These are phyloP conservation scores for Hirtodrosophila confusa DNA, from an alignment of 2,888 invertebrate species.

Conservation along the genomic window DNA sequence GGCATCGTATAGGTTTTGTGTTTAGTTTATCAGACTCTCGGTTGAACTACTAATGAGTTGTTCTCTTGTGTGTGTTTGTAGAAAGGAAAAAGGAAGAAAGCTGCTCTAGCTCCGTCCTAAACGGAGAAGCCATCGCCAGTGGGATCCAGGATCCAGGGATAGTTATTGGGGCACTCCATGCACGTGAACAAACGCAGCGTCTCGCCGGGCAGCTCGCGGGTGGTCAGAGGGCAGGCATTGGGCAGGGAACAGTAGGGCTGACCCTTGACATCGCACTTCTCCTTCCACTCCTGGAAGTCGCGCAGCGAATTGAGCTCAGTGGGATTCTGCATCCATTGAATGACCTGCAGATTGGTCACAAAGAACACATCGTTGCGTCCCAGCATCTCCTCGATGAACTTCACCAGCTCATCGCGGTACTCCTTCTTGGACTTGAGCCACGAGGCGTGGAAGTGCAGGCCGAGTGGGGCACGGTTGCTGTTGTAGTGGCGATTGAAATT, in stretches of 20 bases:
- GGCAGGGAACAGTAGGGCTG: conserved; percentile 96
- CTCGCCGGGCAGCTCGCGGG: conserved; percentile 95
- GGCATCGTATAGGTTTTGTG: conserved; percentile 51
- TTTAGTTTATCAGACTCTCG: conserved; percentile 84
- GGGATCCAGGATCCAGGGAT: conserved; percentile 97
- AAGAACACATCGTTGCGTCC: conserved; percentile 96
- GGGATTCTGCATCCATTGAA: conserved; percentile 98
- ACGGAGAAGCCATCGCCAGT: conserved; percentile 96
- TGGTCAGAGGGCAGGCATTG: conserved; percentile 94
- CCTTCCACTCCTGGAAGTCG: conserved; percentile 98
- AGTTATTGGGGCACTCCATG: conserved; percentile 98
- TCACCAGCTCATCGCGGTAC: conserved; percentile 94
- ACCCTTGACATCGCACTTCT: conserved; percentile 96
- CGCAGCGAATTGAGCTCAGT: conserved; percentile 93
- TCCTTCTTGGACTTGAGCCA: conserved; percentile 97
- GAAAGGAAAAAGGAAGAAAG: conserved; percentile 18
- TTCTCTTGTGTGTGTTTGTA: conserved; percentile 57
- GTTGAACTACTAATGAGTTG: conserved; percentile 82
- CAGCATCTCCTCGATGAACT: conserved; percentile 97
- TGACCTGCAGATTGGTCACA: conserved; percentile 94
- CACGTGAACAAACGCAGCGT: conserved; percentile 96
- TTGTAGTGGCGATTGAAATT: conserved; percentile 97
- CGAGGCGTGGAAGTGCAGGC: conserved; percentile 96
- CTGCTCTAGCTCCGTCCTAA: conserved; percentile 84
- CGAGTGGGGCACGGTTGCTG: conserved; percentile 96